Conservation (phyloP, 2,888 invertebrate genomes). For the Apodemia zela region DNA sequence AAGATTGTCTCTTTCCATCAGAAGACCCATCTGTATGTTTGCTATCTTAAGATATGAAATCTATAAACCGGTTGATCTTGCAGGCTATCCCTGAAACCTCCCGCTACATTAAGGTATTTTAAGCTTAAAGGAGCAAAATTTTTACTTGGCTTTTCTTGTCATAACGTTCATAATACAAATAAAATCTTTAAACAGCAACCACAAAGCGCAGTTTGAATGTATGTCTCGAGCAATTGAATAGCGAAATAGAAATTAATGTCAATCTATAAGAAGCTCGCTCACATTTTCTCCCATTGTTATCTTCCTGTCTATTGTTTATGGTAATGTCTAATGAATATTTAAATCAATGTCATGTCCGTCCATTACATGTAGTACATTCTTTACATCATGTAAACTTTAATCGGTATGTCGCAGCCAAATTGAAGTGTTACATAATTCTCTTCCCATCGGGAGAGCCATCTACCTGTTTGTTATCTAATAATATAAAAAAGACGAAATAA, state of each 20-base stretch:
- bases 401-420: constrained; percentile 8
- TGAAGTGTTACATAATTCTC: background rate
- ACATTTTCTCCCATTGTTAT: constrained; percentile 28
- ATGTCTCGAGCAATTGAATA: background rate
- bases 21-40: no score
- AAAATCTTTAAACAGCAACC: background rate
- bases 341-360: background rate
- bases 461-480: no score
- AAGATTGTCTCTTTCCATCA: no score
- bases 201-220: background rate
- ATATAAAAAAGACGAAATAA: no score
- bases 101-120: no score
- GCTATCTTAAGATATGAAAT: no score
- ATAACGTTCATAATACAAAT: no score
- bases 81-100: no score
- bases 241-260: constrained; percentile 8
- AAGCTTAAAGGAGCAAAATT: no score
- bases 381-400: background rate
- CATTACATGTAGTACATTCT: background rate
- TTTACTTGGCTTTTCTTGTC: no score
- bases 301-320: constrained; percentile 25
- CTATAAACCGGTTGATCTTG: no score
- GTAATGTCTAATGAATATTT: constrained; percentile 11
- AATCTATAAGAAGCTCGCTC: constrained; percentile 20
- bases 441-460: no score